Conservation (phyloP, 37 sponge, comb jelly and placozoan species). For the Mnemiopsis leidyi region DNA sequence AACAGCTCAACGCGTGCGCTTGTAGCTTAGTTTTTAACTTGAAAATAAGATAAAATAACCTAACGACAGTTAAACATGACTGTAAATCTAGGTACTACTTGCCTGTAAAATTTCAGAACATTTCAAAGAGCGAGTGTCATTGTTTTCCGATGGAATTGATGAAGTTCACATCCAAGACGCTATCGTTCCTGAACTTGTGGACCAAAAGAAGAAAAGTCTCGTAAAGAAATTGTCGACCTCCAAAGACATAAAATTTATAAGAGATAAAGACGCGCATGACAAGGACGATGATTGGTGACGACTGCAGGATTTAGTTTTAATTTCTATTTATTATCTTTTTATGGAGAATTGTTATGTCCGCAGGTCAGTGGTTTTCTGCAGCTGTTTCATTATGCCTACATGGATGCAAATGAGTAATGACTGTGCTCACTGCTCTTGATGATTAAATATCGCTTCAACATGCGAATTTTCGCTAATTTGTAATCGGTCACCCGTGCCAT, state of each 20-base stretch:
- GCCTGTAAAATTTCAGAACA: constrained; percentile 32
- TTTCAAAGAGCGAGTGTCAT: constrained; percentile 53
- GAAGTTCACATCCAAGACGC: constrained; percentile 27
- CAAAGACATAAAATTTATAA: constrained; percentile 32
- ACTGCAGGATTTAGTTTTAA: neutral
- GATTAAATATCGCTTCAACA: no score
- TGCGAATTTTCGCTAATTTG: no score
- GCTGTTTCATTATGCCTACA: no score
- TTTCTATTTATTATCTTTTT: neutral
- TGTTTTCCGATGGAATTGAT: constrained; percentile 57
- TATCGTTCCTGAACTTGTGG: constrained; percentile 27
- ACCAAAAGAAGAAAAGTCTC: neutral
- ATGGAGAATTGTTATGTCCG: no score
- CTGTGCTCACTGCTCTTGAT: no score
- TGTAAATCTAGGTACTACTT: neutral
- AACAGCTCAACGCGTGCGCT: no score
- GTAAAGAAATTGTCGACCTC: neutral
- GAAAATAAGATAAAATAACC: no score
- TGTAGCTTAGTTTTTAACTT: no score
- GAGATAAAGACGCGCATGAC: neutral
- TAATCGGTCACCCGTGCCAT: neutral
- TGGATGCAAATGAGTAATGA: no score
- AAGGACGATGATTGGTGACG: constrained; percentile 61
- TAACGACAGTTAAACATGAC: no score
- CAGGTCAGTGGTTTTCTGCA: no score